Evolutionary conservation across 1,140 invertebrate genomes (phyloP).

Genomic region (Aphaenogaster ashmeadi): DNA sequence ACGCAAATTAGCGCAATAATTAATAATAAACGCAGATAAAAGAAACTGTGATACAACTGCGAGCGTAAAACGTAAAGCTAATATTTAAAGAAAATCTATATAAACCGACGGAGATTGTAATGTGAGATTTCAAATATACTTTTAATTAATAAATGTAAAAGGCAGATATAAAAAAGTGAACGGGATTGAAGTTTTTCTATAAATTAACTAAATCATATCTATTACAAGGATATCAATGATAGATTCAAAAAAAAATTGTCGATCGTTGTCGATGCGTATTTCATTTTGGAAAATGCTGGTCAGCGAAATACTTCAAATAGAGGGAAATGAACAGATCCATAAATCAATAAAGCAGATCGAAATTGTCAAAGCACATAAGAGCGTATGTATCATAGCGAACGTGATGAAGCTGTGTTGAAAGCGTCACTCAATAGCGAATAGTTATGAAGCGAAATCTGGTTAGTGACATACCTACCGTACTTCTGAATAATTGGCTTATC

Average conservation of each 20-base stretch:
- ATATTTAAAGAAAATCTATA: background rate
- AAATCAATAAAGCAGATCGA: slow-evolving; percentile 42
- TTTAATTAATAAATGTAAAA: background rate
- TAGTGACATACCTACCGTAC: slow-evolving; percentile 78
- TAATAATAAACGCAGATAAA: slow-evolving; percentile 32
- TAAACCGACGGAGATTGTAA: background rate
- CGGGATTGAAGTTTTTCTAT: background rate
- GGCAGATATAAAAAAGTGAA: too few relatives aligned
- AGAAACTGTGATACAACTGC: background rate
- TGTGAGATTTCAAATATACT: background rate
- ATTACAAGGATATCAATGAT: background rate
- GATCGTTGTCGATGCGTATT: background rate
- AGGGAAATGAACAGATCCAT: slow-evolving; percentile 9
- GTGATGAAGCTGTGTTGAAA: slow-evolving; percentile 63
- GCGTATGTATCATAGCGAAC: slow-evolving; percentile 63
- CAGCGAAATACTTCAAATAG: background rate
- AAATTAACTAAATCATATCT: background rate
- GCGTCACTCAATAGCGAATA: slow-evolving; percentile 77
- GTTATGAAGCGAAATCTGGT: slow-evolving; percentile 79
- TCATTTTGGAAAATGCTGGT: background rate
- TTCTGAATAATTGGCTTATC: slow-evolving; percentile 12
- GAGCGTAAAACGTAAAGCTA: background rate
- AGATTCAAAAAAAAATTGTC: background rate
- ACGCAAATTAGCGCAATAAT: slow-evolving; percentile 47
- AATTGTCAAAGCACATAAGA: slow-evolving; percentile 37